Evolutionary conservation across 2,113 vertebrate species (phyloP), one percentile per base, ranked within the genome.

Genomic region (Cheirogaleus medius): DNA sequence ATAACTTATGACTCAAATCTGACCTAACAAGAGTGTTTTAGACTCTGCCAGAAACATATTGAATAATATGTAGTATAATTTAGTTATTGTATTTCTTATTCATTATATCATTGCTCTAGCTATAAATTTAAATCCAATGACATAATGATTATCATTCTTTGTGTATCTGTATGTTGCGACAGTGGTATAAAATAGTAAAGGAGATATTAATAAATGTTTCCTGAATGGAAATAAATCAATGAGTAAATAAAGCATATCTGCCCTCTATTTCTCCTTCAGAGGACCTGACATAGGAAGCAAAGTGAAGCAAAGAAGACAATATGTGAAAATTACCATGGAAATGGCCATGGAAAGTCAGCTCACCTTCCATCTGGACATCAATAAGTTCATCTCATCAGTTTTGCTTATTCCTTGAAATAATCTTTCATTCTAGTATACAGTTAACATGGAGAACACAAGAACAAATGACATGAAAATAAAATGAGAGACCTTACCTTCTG

Each of bases 81-180:
- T 93, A 58, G 64, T 86, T 74, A 87, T 81, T 88, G 10, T 3
- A 17, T 87, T 9, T 73, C 44, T 74, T 68, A 83, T 23, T 92
- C 42, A n/a, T 29, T 73, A 21, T 54, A 39, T 58, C 37, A 39
- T 54, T 58, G 42, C 4, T 69, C 2, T 69, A 80, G 39, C 34
- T 88, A 58, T 77, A 85, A 86, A 91, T 96, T 87, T 76, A 23
- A 69, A 44, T 68, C n/a, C 34, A 77, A n/a, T 47, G 54, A 74
- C 23, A 44, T 74, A 63, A 14, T 5, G 6, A 68, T 13, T 56
- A 74, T 80, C 56, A 64, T 77, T 68, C 83, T 56, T n/a, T 87
- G 15, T 3, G 39, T 68, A 44, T 42, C 64, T 14, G 2, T 60
- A 18, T 64, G 9, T 63, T 77, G 20, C 34, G 34, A 17, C n/a